phyloP scores from a whole-genome alignment of 2,797 vertebrate species.

The Myiothlypis coronata region DNA sequence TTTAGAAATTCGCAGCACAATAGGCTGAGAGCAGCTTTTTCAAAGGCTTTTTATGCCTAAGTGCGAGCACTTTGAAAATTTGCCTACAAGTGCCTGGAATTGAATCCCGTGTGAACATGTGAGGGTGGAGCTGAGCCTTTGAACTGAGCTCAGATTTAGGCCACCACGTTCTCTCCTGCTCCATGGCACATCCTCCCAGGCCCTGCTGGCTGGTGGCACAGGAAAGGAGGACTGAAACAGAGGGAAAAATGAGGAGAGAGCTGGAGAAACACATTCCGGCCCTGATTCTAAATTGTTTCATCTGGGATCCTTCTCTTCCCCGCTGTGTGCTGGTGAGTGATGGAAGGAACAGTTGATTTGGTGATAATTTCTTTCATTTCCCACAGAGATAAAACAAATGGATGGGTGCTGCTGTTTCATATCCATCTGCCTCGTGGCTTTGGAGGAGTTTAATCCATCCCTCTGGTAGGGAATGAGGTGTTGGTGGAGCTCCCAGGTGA shows the following conservation, averaged over 20 bases:
- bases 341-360: not conserved
- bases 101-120: not conserved
- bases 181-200: fast-evolving
- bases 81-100: not conserved
- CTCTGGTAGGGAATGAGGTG: not conserved
- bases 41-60: slow-evolving; percentile 2
- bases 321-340: fast-evolving
- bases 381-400: not conserved
- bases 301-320: not conserved
- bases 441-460: not conserved
- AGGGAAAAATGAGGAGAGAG: not conserved
- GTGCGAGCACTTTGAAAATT: slow-evolving; percentile 37
- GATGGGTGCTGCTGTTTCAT: not conserved
- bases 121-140: not conserved
- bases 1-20: slow-evolving; percentile 14
- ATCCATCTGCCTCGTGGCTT: not conserved
- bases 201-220: not conserved
- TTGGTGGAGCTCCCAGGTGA: not conserved
- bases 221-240: not conserved
- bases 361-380: not conserved
- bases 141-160: not conserved
- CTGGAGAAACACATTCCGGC: not conserved
- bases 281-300: not conserved
- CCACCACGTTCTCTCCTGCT: not conserved
- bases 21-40: not conserved